phyloP scores from a whole-genome alignment of 2,888 invertebrate genomes.

The Eilema griseolum region DNA sequence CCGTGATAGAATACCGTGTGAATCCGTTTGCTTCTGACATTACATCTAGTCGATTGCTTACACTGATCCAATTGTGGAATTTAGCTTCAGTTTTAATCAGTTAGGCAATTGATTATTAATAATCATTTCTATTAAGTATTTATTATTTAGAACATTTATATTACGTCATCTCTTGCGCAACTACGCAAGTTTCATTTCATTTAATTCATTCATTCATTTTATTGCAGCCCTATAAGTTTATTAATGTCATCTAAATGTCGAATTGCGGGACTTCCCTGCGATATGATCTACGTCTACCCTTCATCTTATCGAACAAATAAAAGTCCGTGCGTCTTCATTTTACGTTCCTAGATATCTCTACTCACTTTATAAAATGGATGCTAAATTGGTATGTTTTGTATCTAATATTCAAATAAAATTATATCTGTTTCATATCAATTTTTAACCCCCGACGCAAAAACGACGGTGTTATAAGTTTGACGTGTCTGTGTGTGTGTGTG shows the following conservation, averaged over 20 bases:
- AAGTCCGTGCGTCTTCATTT: background rate
- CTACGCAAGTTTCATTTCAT: background rate
- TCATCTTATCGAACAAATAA: background rate
- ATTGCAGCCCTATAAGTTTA: slow-evolving; percentile 10
- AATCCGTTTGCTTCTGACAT: too few species aligned
- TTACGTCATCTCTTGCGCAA: background rate
- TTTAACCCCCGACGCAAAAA: too few species aligned
- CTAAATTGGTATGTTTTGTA: background rate
- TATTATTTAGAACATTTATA: too few species aligned
- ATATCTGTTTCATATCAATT: background rate
- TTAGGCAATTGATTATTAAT: background rate
- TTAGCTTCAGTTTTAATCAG: background rate
- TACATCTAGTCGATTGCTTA: too few species aligned
- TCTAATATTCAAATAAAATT: background rate
- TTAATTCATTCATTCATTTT: background rate
- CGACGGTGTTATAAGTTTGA: too few species aligned
- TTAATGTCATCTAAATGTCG: slow-evolving; percentile 5
- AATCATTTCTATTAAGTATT: background rate
- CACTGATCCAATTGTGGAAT: background rate
- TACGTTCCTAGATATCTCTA: background rate
- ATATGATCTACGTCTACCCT: background rate
- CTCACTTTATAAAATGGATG: background rate
- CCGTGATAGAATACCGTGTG: too few species aligned
- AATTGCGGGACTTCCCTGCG: slow-evolving; percentile 4
- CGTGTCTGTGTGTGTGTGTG: too few species aligned